A percentile compares a stretch with the other conserved stretches of the same genome.
Evolutionary conservation across 2,113 vertebrate genomes (phyloP).

Genomic region (Hepsetus odoe): DNA sequence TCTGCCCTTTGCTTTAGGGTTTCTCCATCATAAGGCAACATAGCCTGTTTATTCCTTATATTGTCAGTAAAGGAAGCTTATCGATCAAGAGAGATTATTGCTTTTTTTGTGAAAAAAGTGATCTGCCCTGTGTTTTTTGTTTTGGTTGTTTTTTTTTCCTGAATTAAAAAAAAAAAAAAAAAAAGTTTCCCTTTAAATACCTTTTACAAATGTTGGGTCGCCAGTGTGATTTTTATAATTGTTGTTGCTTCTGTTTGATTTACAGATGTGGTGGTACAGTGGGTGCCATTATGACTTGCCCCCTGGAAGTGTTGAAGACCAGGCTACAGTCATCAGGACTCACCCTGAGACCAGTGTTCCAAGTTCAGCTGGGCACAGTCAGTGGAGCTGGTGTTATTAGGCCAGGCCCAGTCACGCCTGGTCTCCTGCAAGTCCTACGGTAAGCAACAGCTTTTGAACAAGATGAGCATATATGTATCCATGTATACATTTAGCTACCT

Average conservation of each 20-base stretch:
- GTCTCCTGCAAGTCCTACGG: slow-evolving; percentile 89
- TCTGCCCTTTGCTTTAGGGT: neutral
- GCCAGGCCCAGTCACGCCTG: slow-evolving; percentile 84
- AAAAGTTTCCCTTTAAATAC: no score
- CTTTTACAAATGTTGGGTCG: neutral
- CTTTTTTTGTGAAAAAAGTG: no score
- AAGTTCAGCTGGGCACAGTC: slow-evolving; percentile 92
- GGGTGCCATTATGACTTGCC: slow-evolving; percentile 93
- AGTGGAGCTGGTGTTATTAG: slow-evolving; percentile 88
- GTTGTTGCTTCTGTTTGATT: slow-evolving; percentile 35
- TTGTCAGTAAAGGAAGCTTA: neutral
- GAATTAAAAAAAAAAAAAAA: no score
- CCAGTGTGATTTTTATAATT: neutral
- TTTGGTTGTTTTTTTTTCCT: no score
- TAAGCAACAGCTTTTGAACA: slow-evolving; percentile 67
- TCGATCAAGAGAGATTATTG: neutral
- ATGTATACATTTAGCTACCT: no score
- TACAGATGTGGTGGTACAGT: slow-evolving; percentile 94
- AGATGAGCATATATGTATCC: neutral
- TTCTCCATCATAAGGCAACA: neutral
- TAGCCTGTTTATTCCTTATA: no score
- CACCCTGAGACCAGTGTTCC: slow-evolving; percentile 85
- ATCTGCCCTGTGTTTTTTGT: neutral
- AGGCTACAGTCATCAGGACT: slow-evolving; percentile 91
- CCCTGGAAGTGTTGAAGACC: slow-evolving; percentile 94